Base-by-base conservation (phyloP, 2,797 vertebrate genomes). In the Peromyscus eremicus region DNA sequence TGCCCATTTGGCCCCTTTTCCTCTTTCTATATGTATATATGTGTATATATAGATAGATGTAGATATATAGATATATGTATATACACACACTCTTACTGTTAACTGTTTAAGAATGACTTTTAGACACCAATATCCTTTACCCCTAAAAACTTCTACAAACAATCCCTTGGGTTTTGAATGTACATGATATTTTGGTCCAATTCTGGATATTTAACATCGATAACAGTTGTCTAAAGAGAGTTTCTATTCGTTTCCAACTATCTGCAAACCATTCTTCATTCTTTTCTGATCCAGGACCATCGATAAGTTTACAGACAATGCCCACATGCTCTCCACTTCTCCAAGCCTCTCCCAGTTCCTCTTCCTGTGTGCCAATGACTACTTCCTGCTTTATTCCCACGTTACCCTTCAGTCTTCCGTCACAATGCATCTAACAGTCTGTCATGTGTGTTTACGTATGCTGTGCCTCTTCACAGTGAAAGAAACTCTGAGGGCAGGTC, bases 401-500 rank as follows among this genome's bases (percentile, higher is more conserved):
- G 27, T n/a, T 1, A 13, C 5, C 7, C n/a, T 57, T 80, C 37
- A 6, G n/a, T 25, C 16, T 70, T 62, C 76, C 3, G 0, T 25
- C 29, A 14, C 1, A 17, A 10, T 13, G 27, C 68, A 14, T 16
- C 1, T 23, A 6, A 94, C 97, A 6, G 5, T 49, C 52, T 71
- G n/a, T 43, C 1, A 3, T 17, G 66, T 71, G n/a, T 55, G 8
- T 57, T 85, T 55, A 43, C 29, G 6, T 70, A 32, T 84, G 85
- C 32, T 57, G 13, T 5, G 13, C 52, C 52, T 80, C 40, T 94
- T 94, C 32, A 52, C 23, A 49, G 52, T 10, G 88, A 29, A 46
- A 40, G 49, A 94, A 94, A 71, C 37, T 84, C 85, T 94, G 93
- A 94, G 81, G 76, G 77, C 2, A 87, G 55, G 29, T n/a, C 55